Percentiles rank a stretch among this genome's conserved stretches.
phyloP scores from a whole-genome alignment of 2,797 vertebrate genomes.

The Acipenser oxyrinchus region DNA sequence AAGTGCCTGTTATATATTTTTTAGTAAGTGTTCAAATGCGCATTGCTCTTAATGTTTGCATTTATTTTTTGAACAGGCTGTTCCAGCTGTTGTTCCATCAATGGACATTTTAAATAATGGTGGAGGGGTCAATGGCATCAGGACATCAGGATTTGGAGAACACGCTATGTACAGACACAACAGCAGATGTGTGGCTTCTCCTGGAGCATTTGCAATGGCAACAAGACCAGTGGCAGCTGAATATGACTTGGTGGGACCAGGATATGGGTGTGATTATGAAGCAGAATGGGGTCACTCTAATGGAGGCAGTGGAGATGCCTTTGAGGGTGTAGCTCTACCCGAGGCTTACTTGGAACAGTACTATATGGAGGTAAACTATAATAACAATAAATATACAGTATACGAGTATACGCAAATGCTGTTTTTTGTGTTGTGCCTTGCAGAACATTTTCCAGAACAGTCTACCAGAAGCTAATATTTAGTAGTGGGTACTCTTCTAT shows the following conservation, averaged over 20 bases:
- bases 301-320: slow-evolving; percentile 8
- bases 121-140: too few relatives aligned
- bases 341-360: slow-evolving; percentile 24
- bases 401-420: background rate
- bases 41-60: too few relatives aligned
- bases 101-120: too few relatives aligned
- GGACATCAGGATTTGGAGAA: too few relatives aligned
- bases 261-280: background rate
- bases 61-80: too few relatives aligned
- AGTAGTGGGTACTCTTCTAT: too few relatives aligned
- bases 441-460: too few relatives aligned
- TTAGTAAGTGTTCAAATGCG: too few relatives aligned
- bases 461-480: too few relatives aligned
- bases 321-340: slow-evolving; percentile 9
- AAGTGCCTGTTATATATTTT: too few relatives aligned
- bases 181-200: background rate
- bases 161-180: too few relatives aligned
- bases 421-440: background rate
- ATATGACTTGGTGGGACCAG: background rate
- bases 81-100: too few relatives aligned
- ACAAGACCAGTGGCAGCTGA: slow-evolving; percentile 5
- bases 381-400: background rate
- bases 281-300: background rate
- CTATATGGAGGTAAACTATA: slow-evolving; percentile 28
- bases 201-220: background rate